Evolutionary conservation across 1,140 invertebrate genomes (phyloP).

Genomic region (Megalopta genalis): DNA sequence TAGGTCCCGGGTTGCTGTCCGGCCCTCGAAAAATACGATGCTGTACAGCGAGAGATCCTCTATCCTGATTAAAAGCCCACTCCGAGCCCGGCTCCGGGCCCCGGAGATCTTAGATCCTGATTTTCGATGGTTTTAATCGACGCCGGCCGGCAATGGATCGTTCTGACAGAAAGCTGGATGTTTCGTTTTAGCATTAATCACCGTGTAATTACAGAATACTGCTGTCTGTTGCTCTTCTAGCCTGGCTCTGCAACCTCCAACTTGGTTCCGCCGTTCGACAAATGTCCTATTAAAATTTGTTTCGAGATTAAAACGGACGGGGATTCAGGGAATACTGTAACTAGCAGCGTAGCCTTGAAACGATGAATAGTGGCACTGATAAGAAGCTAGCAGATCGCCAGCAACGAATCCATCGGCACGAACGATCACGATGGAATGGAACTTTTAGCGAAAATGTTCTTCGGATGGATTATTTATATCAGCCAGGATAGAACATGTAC

Average conservation of each 20-base stretch:
- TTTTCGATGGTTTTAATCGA: conserved; percentile 33
- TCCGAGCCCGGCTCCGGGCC: not conserved
- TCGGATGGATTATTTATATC: not conserved
- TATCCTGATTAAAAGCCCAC: conserved; percentile 48
- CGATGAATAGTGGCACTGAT: too few relatives aligned
- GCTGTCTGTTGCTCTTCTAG: not conserved
- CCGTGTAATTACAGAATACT: not conserved
- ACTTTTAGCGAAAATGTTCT: too few relatives aligned
- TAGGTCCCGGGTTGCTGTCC: conserved; percentile 35
- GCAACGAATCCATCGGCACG: too few relatives aligned
- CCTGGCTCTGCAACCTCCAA: not conserved
- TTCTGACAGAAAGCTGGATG: not conserved
- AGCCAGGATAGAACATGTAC: not conserved
- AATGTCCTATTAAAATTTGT: too few relatives aligned
- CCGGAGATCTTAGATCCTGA: conserved; percentile 33
- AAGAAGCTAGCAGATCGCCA: too few relatives aligned
- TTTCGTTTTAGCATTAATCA: conserved; percentile 7
- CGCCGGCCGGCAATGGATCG: not conserved
- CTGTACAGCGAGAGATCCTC: conserved; percentile 30
- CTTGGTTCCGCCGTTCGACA: too few relatives aligned
- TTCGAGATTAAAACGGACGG: too few relatives aligned
- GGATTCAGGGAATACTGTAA: too few relatives aligned
- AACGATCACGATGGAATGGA: too few relatives aligned
- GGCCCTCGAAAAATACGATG: conserved; percentile 54
- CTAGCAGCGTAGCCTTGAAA: too few relatives aligned